Percentiles rank a stretch among this genome's conserved stretches.
Conservation (phyloP, 2,888 invertebrate species). For the Amiota minor region DNA sequence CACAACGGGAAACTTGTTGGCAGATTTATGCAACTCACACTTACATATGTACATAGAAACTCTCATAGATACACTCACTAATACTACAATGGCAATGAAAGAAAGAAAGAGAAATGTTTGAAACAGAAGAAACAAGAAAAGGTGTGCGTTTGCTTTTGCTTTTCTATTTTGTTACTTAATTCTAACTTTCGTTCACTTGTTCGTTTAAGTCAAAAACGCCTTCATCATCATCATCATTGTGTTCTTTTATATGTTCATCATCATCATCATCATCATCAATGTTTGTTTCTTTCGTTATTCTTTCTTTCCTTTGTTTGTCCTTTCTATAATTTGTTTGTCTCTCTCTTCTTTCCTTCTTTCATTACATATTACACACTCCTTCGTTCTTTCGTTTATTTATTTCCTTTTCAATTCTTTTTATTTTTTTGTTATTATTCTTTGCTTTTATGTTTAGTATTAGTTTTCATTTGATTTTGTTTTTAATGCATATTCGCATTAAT, state of each 20-base stretch:
- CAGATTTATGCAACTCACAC: conserved; percentile 59
- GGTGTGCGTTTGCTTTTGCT: conserved; percentile 31
- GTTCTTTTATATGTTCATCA: too few relatives aligned
- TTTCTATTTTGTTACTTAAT: neutral
- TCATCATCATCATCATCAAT: too few relatives aligned
- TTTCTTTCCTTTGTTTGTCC: neutral
- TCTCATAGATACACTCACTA: conserved; percentile 1
- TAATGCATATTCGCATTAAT: neutral
- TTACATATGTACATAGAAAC: conserved; percentile 37
- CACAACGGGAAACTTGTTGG: conserved; percentile 68
- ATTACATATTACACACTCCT: neutral
- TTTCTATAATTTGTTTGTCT: neutral
- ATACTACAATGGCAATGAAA: conserved; percentile 22
- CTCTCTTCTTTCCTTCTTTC: neutral
- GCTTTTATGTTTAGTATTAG: neutral
- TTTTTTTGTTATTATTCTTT: neutral
- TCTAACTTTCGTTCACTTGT: neutral
- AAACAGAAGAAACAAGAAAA: neutral
- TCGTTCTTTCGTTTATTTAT: neutral
- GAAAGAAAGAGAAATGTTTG: conserved; percentile 9
- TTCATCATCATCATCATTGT: too few relatives aligned
- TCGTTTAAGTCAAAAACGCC: neutral
- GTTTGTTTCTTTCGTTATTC: neutral
- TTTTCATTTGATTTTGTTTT: conserved; percentile 1
- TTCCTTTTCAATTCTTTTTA: neutral